Percentiles rank a stretch among this genome's conserved stretches.
phyloP scores from a whole-genome alignment of 1,140 invertebrate species.

The Caenorhabditis inopinata region DNA sequence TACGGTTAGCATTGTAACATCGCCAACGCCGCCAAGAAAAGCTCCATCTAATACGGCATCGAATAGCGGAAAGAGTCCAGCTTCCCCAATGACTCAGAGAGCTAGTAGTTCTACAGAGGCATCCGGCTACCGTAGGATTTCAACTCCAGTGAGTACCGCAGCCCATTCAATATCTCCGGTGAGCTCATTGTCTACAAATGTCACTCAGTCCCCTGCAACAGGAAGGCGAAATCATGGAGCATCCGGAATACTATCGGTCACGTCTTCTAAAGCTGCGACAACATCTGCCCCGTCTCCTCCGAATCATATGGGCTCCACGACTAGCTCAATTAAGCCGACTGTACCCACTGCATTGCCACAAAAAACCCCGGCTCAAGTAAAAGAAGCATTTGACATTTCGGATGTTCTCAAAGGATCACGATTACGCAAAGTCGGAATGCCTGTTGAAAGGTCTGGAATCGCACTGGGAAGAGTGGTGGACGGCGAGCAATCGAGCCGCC shows the following conservation, averaged over 20 bases:
- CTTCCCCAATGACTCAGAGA: not conserved
- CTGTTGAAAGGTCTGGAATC: constrained; percentile 3
- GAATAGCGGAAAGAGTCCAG: not conserved
- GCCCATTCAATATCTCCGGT: not conserved
- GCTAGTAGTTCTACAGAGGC: too few species aligned
- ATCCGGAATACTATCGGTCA: not conserved
- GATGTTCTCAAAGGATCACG: not conserved
- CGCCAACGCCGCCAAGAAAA: not conserved
- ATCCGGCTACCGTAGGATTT: not conserved
- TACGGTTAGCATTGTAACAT: not conserved
- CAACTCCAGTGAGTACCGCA: not conserved
- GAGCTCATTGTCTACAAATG: not conserved
- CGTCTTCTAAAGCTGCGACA: not conserved
- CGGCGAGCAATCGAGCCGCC: not conserved
- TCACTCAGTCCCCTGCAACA: not conserved
- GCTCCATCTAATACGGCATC: not conserved
- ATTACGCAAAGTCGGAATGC: constrained; percentile 11
- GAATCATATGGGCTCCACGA: not conserved
- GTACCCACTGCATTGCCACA: not conserved
- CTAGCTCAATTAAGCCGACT: not conserved
- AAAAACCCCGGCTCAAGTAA: not conserved
- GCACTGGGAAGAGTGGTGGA: not conserved
- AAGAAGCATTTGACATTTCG: not conserved
- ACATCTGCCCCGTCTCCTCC: not conserved
- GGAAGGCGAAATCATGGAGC: not conserved